Evolutionary conservation across 1,140 invertebrate species (phyloP), one percentile per base, ranked within the genome.

Genomic region (Panonychus citri): DNA sequence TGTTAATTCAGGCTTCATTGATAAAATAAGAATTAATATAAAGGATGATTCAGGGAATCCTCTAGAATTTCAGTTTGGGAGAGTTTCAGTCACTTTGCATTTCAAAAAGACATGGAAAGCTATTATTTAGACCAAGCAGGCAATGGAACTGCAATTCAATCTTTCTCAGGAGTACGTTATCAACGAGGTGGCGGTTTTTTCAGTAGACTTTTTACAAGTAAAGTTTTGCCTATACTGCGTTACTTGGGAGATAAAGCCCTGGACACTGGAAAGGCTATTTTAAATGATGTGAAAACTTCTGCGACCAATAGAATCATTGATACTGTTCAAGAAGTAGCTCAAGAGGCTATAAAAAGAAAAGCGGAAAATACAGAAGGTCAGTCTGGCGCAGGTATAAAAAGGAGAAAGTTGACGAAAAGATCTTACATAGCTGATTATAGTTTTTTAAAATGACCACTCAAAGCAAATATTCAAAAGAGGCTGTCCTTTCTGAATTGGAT

Each of bases 401-500:
- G 13, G 21, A 28, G 48, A 27, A 24, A 27, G 25, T 3, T 50
- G 7, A 21, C 25, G 24, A 50, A 50, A 50, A 50, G 48, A 26
- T 17, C 10, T 5, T 25, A 25, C 10, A 28, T 24, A 12, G 48
- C 4, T 26, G 25, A 50, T 7, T n/a, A 50, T 4, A 5, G 17
- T 25, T 21, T 37, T 12, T 53, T 21, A 50, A 55, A 30, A 53
- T 61, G 58, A 46, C 46, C 56, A 26, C 53, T 56, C 17, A 61
- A 54, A 19, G 26, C 28, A 28, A 57, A 49, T 21, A 12, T 12
- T 27, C 21, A 3, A 3, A 24, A 24, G 12, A 25, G 27, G 48
- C 34, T 39, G 4, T 53, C 17, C 21, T 67, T 56, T 63, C 66
- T 4, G 66, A 73, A 62, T 59, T 72, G 26, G 68, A 72, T 62